phyloP scores from a whole-genome alignment of 1,140 invertebrate species.

The Acromyrmex heyeri region DNA sequence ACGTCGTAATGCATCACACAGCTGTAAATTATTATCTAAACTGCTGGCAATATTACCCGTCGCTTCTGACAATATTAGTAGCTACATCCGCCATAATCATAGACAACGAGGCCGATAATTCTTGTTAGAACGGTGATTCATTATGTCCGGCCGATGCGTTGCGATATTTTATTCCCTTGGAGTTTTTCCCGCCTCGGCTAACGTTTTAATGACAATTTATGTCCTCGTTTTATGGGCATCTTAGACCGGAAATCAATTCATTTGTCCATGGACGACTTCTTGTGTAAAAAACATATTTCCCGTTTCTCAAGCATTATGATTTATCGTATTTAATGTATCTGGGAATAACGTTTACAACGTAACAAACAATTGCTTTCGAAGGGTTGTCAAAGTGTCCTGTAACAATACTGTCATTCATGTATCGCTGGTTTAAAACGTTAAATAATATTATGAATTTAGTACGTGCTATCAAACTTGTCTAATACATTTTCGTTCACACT shows the following conservation, averaged over 20 bases:
- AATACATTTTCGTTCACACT: constrained; percentile 1
- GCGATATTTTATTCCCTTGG: constrained; percentile 33
- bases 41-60: constrained; percentile 51
- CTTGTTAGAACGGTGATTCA: constrained; percentile 56
- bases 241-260: constrained; percentile 66
- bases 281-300: constrained; percentile 67
- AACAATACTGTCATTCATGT: neutral
- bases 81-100: constrained; percentile 31
- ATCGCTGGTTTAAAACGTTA: neutral
- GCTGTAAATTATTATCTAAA: constrained; percentile 65
- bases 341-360: neutral
- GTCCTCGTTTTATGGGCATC: constrained; percentile 36
- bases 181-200: constrained; percentile 35
- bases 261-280: constrained; percentile 50
- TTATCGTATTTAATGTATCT: neutral
- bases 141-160: constrained; percentile 32
- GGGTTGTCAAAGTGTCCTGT: neutral
- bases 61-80: constrained; percentile 36
- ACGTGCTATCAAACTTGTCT: neutral
- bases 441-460: neutral
- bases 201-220: constrained; percentile 66
- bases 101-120: constrained; percentile 48
- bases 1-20: constrained; percentile 39
- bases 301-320: constrained; percentile 64
- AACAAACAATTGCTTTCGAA: neutral